Conservation (phyloP, 2,888 invertebrate genomes). For the Nycteola revayana region DNA sequence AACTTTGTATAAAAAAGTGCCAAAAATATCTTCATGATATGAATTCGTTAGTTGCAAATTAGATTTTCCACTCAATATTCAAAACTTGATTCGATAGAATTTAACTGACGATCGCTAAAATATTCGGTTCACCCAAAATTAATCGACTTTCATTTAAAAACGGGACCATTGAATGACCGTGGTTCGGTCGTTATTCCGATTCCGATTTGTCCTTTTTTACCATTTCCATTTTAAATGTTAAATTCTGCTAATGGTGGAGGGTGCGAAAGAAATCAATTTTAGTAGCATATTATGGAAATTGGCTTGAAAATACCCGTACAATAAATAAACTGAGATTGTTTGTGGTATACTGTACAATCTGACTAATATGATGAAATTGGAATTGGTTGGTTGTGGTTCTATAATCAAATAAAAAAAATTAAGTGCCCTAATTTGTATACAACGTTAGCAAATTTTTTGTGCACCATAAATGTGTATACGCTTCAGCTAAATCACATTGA, state of each 20-base stretch:
- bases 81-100: slow-evolving; percentile 46
- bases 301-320: too few species aligned
- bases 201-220: slow-evolving; percentile 7
- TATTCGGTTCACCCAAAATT: slow-evolving; percentile 32
- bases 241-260: background rate
- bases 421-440: too few species aligned
- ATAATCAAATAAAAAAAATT: too few species aligned
- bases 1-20: too few species aligned
- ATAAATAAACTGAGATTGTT: too few species aligned
- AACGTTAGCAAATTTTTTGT: too few species aligned
- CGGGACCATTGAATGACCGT: slow-evolving; percentile 19
- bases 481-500: too few species aligned
- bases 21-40: too few species aligned
- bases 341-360: too few species aligned
- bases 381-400: too few species aligned
- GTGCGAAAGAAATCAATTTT: slow-evolving; percentile 4
- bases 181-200: slow-evolving; percentile 3
- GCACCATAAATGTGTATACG: too few species aligned
- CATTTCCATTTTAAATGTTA: background rate
- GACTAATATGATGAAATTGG: too few species aligned
- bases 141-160: slow-evolving; percentile 35
- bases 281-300: slow-evolving; percentile 15
- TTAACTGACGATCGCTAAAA: slow-evolving; percentile 37
- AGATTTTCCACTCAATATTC: background rate
- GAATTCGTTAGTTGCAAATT: background rate